These are phyloP conservation scores for Enteromius thamalakanensis DNA, from an alignment of 2,797 vertebrate genomes.

Conservation along the genomic window DNA sequence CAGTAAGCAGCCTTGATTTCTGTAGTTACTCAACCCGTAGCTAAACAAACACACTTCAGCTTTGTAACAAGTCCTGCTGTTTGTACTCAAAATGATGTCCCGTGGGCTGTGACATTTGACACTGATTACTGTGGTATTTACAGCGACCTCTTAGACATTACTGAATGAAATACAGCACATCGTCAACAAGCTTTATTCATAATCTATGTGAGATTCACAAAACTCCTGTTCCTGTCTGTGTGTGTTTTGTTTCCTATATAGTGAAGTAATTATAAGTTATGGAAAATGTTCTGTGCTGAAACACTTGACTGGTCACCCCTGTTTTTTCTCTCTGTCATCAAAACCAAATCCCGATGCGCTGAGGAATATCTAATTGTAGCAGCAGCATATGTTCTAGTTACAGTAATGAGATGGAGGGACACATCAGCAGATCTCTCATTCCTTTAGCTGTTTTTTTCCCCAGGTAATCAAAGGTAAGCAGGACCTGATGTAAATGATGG, in stretches of 20 bases:
- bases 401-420: slow-evolving; percentile 43
- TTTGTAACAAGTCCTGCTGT: too few relatives aligned
- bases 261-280: background rate
- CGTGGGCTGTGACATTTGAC: background rate
- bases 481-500: background rate
- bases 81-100: too few relatives aligned
- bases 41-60: too few relatives aligned
- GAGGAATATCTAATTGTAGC: slow-evolving; percentile 38
- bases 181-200: background rate
- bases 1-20: too few relatives aligned
- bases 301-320: slow-evolving; percentile 9
- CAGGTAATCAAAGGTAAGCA: background rate
- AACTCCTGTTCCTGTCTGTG: background rate
- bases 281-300: background rate
- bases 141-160: too few relatives aligned
- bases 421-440: slow-evolving; percentile 29
- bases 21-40: background rate
- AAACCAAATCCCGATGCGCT: slow-evolving; percentile 19
- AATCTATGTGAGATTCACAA: background rate
- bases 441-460: background rate
- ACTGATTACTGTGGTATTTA: background rate
- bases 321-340: slow-evolving; percentile 29
- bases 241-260: background rate
- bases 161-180: background rate
- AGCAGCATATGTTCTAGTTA: slow-evolving; percentile 53